These are phyloP conservation scores for Iguana delicatissima DNA, from an alignment of 2,797 vertebrate species.

Conservation along the genomic window DNA sequence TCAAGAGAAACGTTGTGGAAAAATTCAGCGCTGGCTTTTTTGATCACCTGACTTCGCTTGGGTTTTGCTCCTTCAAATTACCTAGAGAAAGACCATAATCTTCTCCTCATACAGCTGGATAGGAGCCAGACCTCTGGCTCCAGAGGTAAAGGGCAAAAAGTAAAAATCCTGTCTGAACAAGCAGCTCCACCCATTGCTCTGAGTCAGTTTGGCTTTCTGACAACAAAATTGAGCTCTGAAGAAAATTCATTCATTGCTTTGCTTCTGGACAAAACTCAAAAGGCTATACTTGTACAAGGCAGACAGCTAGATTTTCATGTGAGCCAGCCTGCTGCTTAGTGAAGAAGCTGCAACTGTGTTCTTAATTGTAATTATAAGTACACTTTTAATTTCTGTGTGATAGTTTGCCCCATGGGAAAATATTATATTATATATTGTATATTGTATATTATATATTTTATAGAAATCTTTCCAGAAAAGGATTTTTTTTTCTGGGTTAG, in stretches of 20 bases:
- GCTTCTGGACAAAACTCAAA: constrained; percentile 78
- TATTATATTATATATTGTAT: too few species aligned
- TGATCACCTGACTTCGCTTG: constrained; percentile 82
- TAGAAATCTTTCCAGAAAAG: constrained; percentile 28
- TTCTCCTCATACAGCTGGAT: constrained; percentile 77
- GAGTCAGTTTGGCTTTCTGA: constrained; percentile 84
- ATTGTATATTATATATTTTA: background rate
- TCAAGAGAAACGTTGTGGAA: constrained; percentile 77
- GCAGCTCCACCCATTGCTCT: constrained; percentile 82
- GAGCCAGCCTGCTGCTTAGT: constrained; percentile 69
- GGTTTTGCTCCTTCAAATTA: constrained; percentile 81
- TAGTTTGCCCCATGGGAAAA: constrained; percentile 42
- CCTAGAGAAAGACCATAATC: constrained; percentile 81
- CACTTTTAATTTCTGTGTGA: constrained; percentile 40
- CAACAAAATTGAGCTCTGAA: constrained; percentile 81
- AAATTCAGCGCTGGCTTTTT: constrained; percentile 71
- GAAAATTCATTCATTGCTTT: constrained; percentile 80
- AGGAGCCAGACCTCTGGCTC: constrained; percentile 85
- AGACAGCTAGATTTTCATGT: constrained; percentile 71
- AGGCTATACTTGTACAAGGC: constrained; percentile 67
- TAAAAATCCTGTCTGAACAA: constrained; percentile 85
- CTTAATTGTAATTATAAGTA: constrained; percentile 40
- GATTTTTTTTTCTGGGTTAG: background rate
- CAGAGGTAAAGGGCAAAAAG: constrained; percentile 86
- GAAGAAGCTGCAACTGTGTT: constrained; percentile 52